Percentiles rank a stretch among this genome's conserved stretches.
These are phyloP conservation scores for Dorcus hopei DNA, from an alignment of 2,888 invertebrate species.

Conservation along the genomic window DNA sequence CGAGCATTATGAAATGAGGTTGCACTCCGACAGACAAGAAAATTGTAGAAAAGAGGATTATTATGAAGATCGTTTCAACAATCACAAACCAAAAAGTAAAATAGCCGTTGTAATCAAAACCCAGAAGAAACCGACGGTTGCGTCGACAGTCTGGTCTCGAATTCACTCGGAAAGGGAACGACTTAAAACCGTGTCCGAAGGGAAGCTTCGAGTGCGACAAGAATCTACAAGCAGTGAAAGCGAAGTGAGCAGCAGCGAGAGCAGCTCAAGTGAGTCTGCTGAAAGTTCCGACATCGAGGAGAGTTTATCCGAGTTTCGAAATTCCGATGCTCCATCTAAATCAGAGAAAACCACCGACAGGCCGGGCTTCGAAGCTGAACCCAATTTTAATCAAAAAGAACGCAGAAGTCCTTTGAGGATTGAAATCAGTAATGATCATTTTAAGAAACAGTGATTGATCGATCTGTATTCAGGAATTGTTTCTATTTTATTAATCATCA, in stretches of 20 bases:
- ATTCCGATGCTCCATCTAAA: constrained; percentile 8
- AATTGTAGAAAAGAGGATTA: constrained; percentile 1
- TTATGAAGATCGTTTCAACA: constrained; percentile 15
- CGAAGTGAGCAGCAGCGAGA: constrained; percentile 17
- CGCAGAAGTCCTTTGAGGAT: constrained; percentile 43
- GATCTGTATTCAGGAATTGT: background rate
- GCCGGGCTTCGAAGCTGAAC: constrained; percentile 34
- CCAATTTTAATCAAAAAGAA: constrained; percentile 21
- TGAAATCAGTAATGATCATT: constrained; percentile 42
- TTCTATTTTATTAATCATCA: constrained; percentile 5
- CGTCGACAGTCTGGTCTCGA: constrained; percentile 45
- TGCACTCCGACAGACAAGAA: background rate
- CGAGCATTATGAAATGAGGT: background rate
- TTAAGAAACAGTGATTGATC: constrained; percentile 26
- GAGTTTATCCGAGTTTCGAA: constrained; percentile 15
- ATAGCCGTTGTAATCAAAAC: constrained; percentile 46
- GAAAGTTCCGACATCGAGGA: constrained; percentile 7
- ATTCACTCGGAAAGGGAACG: constrained; percentile 24
- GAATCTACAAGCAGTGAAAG: constrained; percentile 22
- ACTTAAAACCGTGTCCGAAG: constrained; percentile 26
- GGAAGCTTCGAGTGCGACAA: constrained; percentile 21
- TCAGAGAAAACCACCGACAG: constrained; percentile 15
- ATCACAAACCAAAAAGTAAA: constrained; percentile 43
- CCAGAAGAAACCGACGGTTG: constrained; percentile 42
- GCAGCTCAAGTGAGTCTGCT: constrained; percentile 3